phyloP scores from a whole-genome alignment of 2,113 vertebrate species.

The Epinephelus cyanopodus region DNA sequence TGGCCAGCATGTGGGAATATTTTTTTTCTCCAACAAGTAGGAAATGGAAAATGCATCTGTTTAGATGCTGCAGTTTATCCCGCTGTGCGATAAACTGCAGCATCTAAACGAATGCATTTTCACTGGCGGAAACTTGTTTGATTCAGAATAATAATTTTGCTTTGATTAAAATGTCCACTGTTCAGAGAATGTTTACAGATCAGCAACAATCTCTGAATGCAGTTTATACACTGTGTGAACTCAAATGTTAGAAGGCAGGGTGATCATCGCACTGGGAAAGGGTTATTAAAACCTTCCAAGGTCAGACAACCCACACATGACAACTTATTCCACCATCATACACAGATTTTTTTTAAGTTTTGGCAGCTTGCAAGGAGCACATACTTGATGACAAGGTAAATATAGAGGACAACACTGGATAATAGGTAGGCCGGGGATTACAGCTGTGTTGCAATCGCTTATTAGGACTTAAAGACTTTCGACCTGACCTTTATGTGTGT shows the following conservation, averaged over 20 bases:
- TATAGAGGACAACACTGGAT: not conserved
- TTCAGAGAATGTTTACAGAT: not conserved
- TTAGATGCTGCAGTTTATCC: not conserved
- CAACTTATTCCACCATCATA: not conserved
- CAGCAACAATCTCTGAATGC: not conserved
- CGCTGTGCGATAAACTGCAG: not conserved
- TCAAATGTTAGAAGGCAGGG: not conserved
- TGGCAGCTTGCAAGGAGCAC: not conserved
- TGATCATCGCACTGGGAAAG: not conserved
- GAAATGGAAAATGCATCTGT: not conserved
- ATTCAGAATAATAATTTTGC: not conserved
- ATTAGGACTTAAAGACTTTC: not conserved
- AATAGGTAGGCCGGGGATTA: not conserved
- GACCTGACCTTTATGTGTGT: not conserved
- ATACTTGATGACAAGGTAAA: not conserved
- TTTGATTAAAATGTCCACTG: not conserved
- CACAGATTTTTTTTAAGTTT: not conserved
- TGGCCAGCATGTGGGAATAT: not conserved
- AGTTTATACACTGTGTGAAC: not conserved
- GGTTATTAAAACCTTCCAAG: not conserved
- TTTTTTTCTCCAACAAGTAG: not conserved
- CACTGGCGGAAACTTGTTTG: not conserved
- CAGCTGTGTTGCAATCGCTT: not conserved
- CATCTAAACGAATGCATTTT: not conserved
- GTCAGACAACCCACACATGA: not conserved